Base-by-base conservation (phyloP, 1,140 invertebrate species). In the Panagrolaimus sp. region DNA sequence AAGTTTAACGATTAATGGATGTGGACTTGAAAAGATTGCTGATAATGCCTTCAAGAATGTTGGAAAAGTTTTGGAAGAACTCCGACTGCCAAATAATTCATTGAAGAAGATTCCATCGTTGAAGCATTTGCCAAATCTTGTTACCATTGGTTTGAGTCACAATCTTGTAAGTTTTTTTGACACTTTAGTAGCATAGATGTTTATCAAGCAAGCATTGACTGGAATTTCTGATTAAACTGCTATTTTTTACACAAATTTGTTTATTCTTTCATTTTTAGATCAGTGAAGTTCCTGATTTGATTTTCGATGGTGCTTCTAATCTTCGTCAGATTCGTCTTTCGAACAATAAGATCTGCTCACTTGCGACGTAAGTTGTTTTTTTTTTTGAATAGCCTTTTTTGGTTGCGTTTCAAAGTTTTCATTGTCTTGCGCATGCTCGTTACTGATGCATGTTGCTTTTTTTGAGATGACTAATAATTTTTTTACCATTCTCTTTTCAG, bases 291-390 rank as follows among this genome's bases (percentile, higher is more conserved):
- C 55, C 70, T 6, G 80, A 83, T 7, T 48, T 67, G 21, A 63
- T 48, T 3, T 71, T 81, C 69, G 38, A 65, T 26, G 79, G 76
- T n/a, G 65, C 81, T 12, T 43, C 69, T 9, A 32, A 71, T 17
- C 55, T 82, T n/a, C 43, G 46, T 21, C 76, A 79, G 52, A 24
- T 82, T 8, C 71, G 80, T 26, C 63, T 82, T 46, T 68, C 71
- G 46, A 58, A 69, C 52, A 82, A 82, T 68, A 62, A 69, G 10
- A 82, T 82, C 14, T 83, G 77, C 52, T 32, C 28, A 26, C 45
- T 82, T 52, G 24, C 73, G 28, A 47, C 68, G 78, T 79, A 69
- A 73, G 76, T 76, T 63, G 38, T 63, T 63, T 7, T 48, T 63
- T n/a, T n/a, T n/a, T n/a, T n/a, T n/a, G n/a, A n/a, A n/a, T n/a